phyloP scores from a whole-genome alignment of 1,140 invertebrate genomes.

The Microplitis demolitor region DNA sequence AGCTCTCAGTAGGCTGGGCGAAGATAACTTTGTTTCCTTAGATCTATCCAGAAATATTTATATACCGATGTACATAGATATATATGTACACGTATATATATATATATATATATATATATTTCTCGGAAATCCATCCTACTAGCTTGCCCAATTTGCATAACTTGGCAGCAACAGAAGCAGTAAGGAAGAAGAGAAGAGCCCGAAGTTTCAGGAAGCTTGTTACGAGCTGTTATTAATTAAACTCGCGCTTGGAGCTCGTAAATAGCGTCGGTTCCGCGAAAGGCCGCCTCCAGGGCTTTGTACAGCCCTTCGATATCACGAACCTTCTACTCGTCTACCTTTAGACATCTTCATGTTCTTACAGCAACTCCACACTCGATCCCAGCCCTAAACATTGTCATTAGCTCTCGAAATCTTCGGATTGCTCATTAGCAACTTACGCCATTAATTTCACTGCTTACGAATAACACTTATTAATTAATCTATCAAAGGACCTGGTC shows the following conservation, averaged over 20 bases:
- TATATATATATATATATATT: too few species aligned
- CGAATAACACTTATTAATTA: too few species aligned
- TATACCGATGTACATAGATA: too few species aligned
- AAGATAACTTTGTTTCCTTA: conserved; percentile 13
- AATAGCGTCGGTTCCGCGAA: conserved; percentile 11
- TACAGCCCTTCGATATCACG: conserved; percentile 7
- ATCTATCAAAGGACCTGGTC: too few species aligned
- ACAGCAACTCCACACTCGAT: too few species aligned
- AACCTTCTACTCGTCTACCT: background rate
- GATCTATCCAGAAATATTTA: background rate
- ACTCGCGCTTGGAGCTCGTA: conserved; percentile 8
- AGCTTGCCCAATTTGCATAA: conserved; percentile 21
- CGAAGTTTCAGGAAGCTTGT: conserved; percentile 23
- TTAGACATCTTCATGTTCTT: too few species aligned
- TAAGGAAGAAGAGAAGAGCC: conserved; percentile 5
- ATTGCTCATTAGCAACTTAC: too few species aligned
- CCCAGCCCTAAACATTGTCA: too few species aligned
- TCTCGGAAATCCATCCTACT: conserved; percentile 11
- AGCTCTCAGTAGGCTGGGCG: background rate
- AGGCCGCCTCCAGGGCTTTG: conserved; percentile 5
- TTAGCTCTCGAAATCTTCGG: too few species aligned
- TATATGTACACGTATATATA: too few species aligned
- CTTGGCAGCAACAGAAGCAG: conserved; percentile 6
- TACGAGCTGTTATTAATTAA: conserved; percentile 30
- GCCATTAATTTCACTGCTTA: too few species aligned